These are phyloP conservation scores for Chondrilla cf. caribensis DNA, from an alignment of 37 sponge, comb jelly and placozoan species.

Conservation along the genomic window DNA sequence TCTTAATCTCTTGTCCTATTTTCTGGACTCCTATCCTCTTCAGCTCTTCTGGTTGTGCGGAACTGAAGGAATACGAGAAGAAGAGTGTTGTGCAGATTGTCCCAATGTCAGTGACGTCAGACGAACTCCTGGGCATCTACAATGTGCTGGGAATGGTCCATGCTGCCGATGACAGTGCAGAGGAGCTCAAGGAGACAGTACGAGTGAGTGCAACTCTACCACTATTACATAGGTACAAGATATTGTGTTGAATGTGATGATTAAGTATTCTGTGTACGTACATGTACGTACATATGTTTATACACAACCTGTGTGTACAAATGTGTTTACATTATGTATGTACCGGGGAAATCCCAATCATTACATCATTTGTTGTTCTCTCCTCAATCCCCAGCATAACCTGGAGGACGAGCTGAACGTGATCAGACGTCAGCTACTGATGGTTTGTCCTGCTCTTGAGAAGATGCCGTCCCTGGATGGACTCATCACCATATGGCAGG, in stretches of 20 bases:
- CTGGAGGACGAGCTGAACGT: slow-evolving; percentile 74
- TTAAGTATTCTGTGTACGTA: no score
- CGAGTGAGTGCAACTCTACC: neutral
- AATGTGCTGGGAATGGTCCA: slow-evolving; percentile 80
- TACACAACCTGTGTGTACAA: no score
- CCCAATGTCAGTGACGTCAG: slow-evolving; percentile 25
- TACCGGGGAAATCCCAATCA: no score
- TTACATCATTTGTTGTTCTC: no score
- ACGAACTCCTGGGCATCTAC: slow-evolving; percentile 48
- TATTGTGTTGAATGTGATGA: neutral
- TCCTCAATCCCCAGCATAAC: no score
- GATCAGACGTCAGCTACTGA: slow-evolving; percentile 54
- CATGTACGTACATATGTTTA: neutral
- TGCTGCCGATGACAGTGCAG: slow-evolving; percentile 48
- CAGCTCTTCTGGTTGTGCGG: slow-evolving; percentile 70
- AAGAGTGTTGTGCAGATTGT: slow-evolving; percentile 33
- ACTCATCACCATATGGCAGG: slow-evolving; percentile 71
- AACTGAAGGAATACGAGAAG: slow-evolving; percentile 66
- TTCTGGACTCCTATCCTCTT: no score
- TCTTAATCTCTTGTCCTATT: no score
- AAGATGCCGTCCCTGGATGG: slow-evolving; percentile 53
- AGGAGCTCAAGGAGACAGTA: slow-evolving; percentile 68
- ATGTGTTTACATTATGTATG: no score
- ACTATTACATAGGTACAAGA: neutral
- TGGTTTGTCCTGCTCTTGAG: slow-evolving; percentile 69